Base-by-base conservation (phyloP, 2,888 invertebrate genomes). In the Drosophila neutralis region DNA sequence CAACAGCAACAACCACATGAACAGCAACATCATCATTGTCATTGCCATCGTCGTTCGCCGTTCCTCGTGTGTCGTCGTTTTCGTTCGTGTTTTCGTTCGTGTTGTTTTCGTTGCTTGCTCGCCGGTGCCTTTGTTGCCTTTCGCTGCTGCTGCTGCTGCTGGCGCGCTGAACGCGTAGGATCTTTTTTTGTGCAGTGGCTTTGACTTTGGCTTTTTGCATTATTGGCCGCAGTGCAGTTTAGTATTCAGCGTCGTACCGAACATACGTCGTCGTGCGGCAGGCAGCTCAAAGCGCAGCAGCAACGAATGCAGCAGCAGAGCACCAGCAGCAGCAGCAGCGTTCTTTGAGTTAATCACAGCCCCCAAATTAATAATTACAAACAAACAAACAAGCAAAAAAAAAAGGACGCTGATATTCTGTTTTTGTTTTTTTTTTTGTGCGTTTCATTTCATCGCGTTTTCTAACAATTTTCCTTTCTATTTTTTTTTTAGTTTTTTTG, bases 201-300 rank as follows among this genome's bases (percentile, higher is more conserved):
- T 64, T 49, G 61, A 53, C 62, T 35, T 56, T 56, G 53, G 48
- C 52, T 36, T 54, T 54, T 54, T 40, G 52, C 69, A 61, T 63
- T 56, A 24, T 24, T 15, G 45, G 79, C 66, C 80, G 85, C 27
- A 29, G 51, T 57, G 90, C 90, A 87, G 88, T 87, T 87, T 78
- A 75, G 80, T 66, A 76, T 83, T 86, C 74, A 83, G 86, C 90
- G 86, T 90, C 90, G 87, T 83, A 88, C 64, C 76, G 86, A 75
- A 61, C 75, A 82, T 82, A 82, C 86, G 84, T 84, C 86, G 85
- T 88, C 79, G 89, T 77, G 81, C 82, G 77, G 80, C 82, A 76
- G 76, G 80, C 82, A 76, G 67, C 77, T 59, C 58, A 61, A 71
- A 66, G 63, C 57, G 57, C 69, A 60, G 49, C 56, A 45, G 45